A percentile compares a stretch with the other conserved stretches of the same genome.
These are phyloP conservation scores for Pteruthius melanotis DNA, from an alignment of 2,113 vertebrate genomes.

Conservation along the genomic window DNA sequence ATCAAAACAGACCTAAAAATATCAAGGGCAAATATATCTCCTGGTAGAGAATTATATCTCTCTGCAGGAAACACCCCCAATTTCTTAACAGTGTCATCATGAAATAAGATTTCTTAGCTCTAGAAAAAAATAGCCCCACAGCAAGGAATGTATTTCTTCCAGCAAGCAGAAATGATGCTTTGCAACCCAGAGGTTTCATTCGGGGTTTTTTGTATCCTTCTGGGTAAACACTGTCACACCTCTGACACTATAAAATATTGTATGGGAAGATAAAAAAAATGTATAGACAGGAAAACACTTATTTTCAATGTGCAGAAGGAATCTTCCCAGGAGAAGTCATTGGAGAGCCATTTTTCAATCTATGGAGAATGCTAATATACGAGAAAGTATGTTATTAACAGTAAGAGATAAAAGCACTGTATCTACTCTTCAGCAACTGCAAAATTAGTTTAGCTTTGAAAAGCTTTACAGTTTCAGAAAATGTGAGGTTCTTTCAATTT, in stretches of 20 bases:
- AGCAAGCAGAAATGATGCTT: neutral
- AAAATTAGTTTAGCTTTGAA: neutral
- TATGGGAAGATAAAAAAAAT: neutral
- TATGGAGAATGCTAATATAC: neutral
- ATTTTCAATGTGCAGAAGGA: neutral
- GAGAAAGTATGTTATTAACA: neutral
- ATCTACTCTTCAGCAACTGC: neutral
- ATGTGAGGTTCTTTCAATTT: neutral
- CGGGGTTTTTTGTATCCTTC: neutral
- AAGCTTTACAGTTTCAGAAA: neutral
- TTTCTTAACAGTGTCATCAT: neutral
- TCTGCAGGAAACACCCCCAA: neutral
- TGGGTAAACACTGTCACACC: neutral
- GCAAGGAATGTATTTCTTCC: neutral
- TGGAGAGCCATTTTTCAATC: neutral
- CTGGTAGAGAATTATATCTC: neutral
- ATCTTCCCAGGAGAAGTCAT: neutral
- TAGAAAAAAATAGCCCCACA: neutral
- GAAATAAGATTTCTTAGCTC: neutral
- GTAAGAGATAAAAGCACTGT: neutral
- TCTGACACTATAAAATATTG: neutral
- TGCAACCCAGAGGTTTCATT: neutral
- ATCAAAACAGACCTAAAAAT: constrained; percentile 36
- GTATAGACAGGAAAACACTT: neutral
- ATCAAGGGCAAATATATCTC: neutral